A percentile compares a stretch with the other conserved stretches of the same genome.
phyloP scores from a whole-genome alignment of 1,140 invertebrate species.

The Trachymyrmex septentrionalis region DNA sequence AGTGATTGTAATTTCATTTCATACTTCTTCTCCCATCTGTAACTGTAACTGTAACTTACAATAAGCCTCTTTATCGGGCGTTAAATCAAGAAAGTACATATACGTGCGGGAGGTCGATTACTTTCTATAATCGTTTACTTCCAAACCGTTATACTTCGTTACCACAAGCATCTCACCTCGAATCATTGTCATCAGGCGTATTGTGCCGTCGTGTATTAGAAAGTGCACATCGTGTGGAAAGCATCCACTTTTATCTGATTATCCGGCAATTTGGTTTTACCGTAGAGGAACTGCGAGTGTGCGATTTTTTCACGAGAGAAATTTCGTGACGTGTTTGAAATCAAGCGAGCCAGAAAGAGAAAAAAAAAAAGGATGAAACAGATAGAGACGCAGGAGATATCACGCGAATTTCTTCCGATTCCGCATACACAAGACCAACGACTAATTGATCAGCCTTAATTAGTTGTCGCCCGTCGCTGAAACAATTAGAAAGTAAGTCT shows the following conservation, averaged over 20 bases:
- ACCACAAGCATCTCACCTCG: slow-evolving; percentile 6
- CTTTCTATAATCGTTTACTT: slow-evolving; percentile 49
- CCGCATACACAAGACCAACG: slow-evolving; percentile 33
- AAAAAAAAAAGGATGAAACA: background rate
- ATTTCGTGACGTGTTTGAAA: background rate
- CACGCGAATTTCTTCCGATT: slow-evolving; percentile 36
- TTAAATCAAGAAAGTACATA: slow-evolving; percentile 21
- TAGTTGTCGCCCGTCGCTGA: slow-evolving; percentile 65
- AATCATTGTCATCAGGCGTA: slow-evolving; percentile 68
- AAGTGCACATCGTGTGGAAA: slow-evolving; percentile 68
- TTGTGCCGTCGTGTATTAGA: slow-evolving; percentile 66
- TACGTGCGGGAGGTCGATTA: background rate
- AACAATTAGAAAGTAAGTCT: slow-evolving; percentile 77
- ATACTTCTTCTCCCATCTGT: too few relatives aligned
- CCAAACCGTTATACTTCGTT: slow-evolving; percentile 56
- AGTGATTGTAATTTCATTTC: too few relatives aligned
- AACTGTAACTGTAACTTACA: slow-evolving; percentile 47
- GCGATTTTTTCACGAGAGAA: slow-evolving; percentile 60
- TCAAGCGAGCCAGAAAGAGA: too few relatives aligned
- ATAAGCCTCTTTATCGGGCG: slow-evolving; percentile 32
- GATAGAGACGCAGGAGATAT: background rate
- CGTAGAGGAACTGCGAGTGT: background rate
- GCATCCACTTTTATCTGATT: slow-evolving; percentile 63
- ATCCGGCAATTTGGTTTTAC: slow-evolving; percentile 42
- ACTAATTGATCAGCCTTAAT: slow-evolving; percentile 65